A percentile compares a stretch with the other conserved stretches of the same genome.
Evolutionary conservation across 2,113 vertebrate species (phyloP).

Genomic region (Pedetes capensis): DNA sequence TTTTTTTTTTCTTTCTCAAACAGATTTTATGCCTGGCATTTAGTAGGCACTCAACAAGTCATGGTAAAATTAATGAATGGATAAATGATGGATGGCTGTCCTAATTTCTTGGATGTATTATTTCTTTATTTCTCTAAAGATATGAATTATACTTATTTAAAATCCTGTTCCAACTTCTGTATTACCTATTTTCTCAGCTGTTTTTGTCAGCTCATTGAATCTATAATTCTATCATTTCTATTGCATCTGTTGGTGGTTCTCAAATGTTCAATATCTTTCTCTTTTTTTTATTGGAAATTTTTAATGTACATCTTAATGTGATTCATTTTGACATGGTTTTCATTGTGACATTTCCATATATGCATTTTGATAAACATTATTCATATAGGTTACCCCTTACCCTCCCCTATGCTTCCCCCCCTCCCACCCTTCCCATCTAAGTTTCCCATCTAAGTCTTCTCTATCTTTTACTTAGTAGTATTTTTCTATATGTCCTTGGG

Average conservation of each 20-base stretch:
- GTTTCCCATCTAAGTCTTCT: too few relatives aligned
- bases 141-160: not conserved
- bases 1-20: not conserved
- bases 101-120: not conserved
- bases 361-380: too few relatives aligned
- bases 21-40: not conserved
- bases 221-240: conserved; percentile 1
- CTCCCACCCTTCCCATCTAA: too few relatives aligned
- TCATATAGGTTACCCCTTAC: too few relatives aligned
- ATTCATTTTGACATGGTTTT: too few relatives aligned
- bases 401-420: too few relatives aligned
- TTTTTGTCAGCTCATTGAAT: not conserved
- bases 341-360: too few relatives aligned
- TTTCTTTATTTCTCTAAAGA: not conserved
- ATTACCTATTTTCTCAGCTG: not conserved
- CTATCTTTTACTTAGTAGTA: too few relatives aligned
- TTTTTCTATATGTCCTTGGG: too few relatives aligned
- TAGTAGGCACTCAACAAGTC: not conserved
- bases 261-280: not conserved
- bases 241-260: not conserved
- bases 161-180: not conserved
- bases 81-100: not conserved
- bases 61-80: not conserved
- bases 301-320: too few relatives aligned
- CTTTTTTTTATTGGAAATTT: too few relatives aligned